Evolutionary conservation across 2,888 invertebrate species (phyloP), one percentile per base, ranked within the genome.

Genomic region (Unio pictorum): DNA sequence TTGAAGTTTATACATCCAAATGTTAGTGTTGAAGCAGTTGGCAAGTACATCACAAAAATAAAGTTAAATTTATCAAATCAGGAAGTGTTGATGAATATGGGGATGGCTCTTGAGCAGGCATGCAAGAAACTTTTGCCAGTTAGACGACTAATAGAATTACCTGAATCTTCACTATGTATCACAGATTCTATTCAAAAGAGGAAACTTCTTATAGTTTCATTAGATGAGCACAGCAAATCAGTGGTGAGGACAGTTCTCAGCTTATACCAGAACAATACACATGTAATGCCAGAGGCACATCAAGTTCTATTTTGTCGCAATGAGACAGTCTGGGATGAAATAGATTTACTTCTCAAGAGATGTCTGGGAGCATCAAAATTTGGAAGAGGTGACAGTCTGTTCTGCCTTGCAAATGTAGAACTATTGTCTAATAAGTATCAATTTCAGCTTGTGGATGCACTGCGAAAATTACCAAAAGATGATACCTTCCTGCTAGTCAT

Each of bases 361-460:
- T 82, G 82, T 72, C n/a, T 74, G 3, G 69, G 71, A 18, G 56
- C 72, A 55, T 18, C 30, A 4, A 17, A 45, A 11, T 67, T 67
- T 30, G 66, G 56, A 55, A 61, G 64, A 30, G 30, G 45, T 0
- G 26, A 28, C 5, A 56, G 61, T 18, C 62, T 82, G 2, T 83
- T 71, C 58, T 79, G 80, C 60, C 67, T 83, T 26, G 80, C 76
- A n/a, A 73, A 79, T 69, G 74, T 81, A 17, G 81, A 83, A 69
- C 58, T 74, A 11, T 68, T 81, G 5, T 57, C 78, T 23, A 75
- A 68, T 69, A 79, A 80, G 60, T 34, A 79, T 8, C 81, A 81
- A 58, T 78, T 77, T 54, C 66, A 60, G 54, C 69, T 83, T 62
- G 79, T 80, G 4, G 77, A 79, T 54, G 28, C 55, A 57, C 62